Evolutionary conservation across 2,888 invertebrate species (phyloP).

Genomic region (Cerastis leucographa): DNA sequence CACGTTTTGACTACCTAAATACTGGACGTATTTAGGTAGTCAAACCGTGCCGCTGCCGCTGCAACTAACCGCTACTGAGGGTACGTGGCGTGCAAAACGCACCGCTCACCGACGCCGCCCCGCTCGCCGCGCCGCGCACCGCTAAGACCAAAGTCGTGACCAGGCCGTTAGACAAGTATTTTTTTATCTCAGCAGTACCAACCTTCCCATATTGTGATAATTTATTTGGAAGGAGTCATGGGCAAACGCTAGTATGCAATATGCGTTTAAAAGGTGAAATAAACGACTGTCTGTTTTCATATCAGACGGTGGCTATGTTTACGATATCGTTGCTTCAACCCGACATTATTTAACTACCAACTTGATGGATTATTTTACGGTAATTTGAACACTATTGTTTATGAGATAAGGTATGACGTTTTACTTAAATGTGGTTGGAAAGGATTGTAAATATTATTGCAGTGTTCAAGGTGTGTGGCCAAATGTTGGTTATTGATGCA

Average conservation of each 20-base stretch:
- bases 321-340: constrained; percentile 50
- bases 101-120: too few relatives aligned
- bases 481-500: constrained; percentile 16
- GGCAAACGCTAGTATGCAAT: not conserved
- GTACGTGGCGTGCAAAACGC: too few relatives aligned
- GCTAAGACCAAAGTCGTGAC: too few relatives aligned
- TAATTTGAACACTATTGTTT: constrained; percentile 42
- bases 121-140: too few relatives aligned
- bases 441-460: constrained; percentile 25
- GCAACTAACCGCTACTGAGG: too few relatives aligned
- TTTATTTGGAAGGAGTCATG: not conserved
- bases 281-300: constrained; percentile 72
- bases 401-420: constrained; percentile 1
- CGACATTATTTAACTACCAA: constrained; percentile 25
- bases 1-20: too few relatives aligned
- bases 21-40: too few relatives aligned
- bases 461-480: constrained; percentile 1
- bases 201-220: not conserved
- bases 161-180: too few relatives aligned
- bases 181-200: not conserved
- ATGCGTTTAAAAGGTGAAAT: constrained; percentile 67
- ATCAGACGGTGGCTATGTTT: constrained; percentile 62
- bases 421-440: not conserved
- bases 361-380: constrained; percentile 5
- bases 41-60: too few relatives aligned